Conservation (phyloP, 1,140 invertebrate species). For the Drosophila subpulchrella region DNA sequence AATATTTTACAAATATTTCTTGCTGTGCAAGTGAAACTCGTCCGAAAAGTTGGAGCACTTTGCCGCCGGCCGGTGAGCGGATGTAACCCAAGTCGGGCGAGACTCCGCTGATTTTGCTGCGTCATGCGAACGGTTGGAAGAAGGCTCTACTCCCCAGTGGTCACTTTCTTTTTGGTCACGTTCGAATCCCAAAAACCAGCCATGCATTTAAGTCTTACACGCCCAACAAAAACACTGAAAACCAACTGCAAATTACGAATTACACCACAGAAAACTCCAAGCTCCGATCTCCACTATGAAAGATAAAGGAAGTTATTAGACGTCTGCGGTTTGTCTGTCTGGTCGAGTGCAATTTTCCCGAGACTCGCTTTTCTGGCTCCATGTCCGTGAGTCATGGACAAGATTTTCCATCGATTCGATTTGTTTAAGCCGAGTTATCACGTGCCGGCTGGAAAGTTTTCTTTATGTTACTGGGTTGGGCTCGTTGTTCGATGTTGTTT, state of each 20-base stretch:
- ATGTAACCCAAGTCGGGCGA: constrained; percentile 43
- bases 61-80: constrained; percentile 50
- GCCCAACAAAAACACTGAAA: constrained; percentile 15
- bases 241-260: constrained; percentile 38
- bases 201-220: constrained; percentile 29
- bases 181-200: constrained; percentile 20
- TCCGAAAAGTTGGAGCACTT: constrained; percentile 25
- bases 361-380: constrained; percentile 42
- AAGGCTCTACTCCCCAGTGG: constrained; percentile 25
- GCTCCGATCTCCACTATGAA: background rate
- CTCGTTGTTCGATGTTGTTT: background rate
- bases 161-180: constrained; percentile 61
- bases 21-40: constrained; percentile 64
- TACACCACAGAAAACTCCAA: constrained; percentile 30
- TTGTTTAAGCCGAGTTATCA: constrained; percentile 29
- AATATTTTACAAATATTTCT: constrained; percentile 12
- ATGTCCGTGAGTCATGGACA: constrained; percentile 19
- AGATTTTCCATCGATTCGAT: constrained; percentile 33
- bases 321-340: constrained; percentile 68
- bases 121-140: constrained; percentile 29
- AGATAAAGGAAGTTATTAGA: constrained; percentile 68
- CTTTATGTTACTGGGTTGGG: constrained; percentile 52
- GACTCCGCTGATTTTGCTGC: constrained; percentile 25
- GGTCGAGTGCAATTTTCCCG: constrained; percentile 30
- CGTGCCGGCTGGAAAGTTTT: constrained; percentile 48